Evolutionary conservation across 2,888 invertebrate genomes (phyloP).

Genomic region (Litoditis marina): DNA sequence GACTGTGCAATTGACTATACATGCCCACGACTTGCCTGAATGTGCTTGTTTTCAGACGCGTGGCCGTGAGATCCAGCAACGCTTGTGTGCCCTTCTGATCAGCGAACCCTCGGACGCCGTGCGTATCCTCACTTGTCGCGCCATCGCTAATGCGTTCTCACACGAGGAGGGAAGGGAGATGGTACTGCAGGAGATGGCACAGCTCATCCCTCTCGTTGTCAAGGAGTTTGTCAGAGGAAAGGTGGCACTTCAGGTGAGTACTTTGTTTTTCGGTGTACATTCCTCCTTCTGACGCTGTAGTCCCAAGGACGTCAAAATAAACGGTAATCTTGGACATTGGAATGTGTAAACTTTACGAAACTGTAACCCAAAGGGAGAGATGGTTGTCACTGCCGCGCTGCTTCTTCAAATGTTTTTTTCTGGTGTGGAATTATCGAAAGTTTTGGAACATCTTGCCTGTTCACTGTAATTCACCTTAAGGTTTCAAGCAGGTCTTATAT

Average conservation of each 20-base stretch:
- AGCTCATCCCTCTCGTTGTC: conserved; percentile 27
- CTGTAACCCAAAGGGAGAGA: no score
- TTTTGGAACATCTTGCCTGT: no score
- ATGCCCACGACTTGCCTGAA: background rate
- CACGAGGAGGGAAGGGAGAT: conserved; percentile 64
- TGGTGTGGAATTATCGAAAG: no score
- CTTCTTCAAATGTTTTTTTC: no score
- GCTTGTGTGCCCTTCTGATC: conserved; percentile 65
- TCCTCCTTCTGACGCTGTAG: background rate
- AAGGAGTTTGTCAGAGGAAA: conserved; percentile 25
- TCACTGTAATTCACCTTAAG: no score
- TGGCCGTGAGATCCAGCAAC: conserved; percentile 61
- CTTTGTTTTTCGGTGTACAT: conserved; percentile 4
- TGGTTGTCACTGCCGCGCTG: no score
- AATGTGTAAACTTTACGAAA: no score
- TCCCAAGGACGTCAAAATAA: no score
- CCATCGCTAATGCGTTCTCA: conserved; percentile 78
- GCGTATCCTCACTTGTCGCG: conserved; percentile 74
- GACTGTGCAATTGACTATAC: no score
- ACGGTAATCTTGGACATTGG: no score
- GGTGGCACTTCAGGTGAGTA: conserved; percentile 31
- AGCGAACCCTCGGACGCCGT: conserved; percentile 70
- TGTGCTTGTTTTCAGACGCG: conserved; percentile 11
- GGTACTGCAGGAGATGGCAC: conserved; percentile 28
- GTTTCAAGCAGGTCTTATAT: no score